phyloP scores from a whole-genome alignment of 2,888 invertebrate genomes.

The Stenichneumon culpator region DNA sequence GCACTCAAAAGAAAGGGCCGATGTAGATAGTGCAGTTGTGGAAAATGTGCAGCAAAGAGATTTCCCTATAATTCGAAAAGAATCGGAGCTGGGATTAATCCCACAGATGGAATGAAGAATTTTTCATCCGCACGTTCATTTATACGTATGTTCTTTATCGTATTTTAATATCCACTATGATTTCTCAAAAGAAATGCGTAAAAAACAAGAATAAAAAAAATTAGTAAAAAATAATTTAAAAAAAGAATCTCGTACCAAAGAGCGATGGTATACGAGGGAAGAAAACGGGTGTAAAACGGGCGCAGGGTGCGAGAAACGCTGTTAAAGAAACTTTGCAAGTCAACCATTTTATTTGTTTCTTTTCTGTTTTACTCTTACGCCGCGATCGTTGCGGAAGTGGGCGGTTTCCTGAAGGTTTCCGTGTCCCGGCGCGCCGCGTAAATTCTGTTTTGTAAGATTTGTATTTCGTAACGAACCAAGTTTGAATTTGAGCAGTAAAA shows the following conservation, averaged over 20 bases:
- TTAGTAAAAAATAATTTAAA: conserved; percentile 6
- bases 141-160: conserved; percentile 24
- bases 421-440: conserved; percentile 33
- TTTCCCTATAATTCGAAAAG: conserved; percentile 10
- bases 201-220: background rate
- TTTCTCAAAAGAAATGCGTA: conserved; percentile 23
- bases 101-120: background rate
- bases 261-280: background rate
- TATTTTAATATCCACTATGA: conserved; percentile 29
- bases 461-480: conserved; percentile 37
- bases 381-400: conserved; percentile 41
- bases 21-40: background rate
- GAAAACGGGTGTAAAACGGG: background rate
- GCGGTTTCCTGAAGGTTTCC: conserved; percentile 29
- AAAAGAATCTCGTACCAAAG: conserved; percentile 6
- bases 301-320: conserved; percentile 26
- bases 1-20: background rate
- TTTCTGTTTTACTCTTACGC: conserved; percentile 47
- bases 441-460: conserved; percentile 42
- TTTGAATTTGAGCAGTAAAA: conserved; percentile 23
- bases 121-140: conserved; percentile 18
- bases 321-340: conserved; percentile 56
- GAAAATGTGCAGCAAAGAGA: conserved; percentile 5
- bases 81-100: background rate
- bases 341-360: background rate